Evolutionary conservation across 2,113 vertebrate species (phyloP).

Genomic region (Pithys albifrons): DNA sequence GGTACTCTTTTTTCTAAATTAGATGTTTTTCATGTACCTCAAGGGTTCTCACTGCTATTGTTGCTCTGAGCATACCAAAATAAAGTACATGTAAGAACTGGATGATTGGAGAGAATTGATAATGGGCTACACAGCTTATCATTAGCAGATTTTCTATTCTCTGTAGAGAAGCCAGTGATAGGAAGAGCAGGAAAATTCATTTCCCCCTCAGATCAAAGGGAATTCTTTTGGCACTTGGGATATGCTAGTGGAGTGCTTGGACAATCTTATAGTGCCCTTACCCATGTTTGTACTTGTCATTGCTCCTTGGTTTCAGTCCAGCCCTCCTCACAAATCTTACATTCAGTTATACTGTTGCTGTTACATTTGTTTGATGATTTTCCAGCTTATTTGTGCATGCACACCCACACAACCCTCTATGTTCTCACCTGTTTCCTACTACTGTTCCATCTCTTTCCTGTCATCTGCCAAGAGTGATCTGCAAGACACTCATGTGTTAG

Average conservation of each 20-base stretch:
- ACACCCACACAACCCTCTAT: accelerated
- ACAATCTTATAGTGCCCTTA: background rate
- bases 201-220: background rate
- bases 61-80: background rate
- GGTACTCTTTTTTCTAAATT: background rate
- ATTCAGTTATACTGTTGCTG: background rate
- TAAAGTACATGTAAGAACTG: background rate
- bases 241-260: background rate
- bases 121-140: background rate
- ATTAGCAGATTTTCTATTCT: background rate
- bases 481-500: background rate
- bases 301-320: background rate
- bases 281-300: background rate
- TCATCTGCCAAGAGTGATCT: background rate
- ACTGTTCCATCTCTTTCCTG: background rate
- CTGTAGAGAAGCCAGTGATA: background rate
- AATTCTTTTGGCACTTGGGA: background rate
- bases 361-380: background rate
- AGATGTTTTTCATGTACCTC: background rate
- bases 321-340: background rate
- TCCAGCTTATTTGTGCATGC: background rate
- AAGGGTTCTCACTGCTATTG: background rate
- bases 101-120: background rate
- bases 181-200: background rate
- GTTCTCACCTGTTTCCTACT: background rate